A percentile compares a stretch with the other conserved stretches of the same genome.
Conservation (phyloP, 2,797 vertebrate species). For the Poliocrania exsul region DNA sequence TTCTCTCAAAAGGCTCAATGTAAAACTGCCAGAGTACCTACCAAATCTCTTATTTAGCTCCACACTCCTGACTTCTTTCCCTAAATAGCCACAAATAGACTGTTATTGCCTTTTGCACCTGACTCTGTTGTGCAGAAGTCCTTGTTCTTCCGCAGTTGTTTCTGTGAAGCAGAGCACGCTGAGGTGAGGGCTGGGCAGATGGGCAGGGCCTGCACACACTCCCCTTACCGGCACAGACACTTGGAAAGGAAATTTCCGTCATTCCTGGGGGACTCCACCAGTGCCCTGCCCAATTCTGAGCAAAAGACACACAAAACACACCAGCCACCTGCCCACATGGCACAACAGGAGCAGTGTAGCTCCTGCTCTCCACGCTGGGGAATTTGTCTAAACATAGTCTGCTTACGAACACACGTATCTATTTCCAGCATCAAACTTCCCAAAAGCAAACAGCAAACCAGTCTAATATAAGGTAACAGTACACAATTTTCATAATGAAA, state of each 20-base stretch:
- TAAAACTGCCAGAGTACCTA: background rate
- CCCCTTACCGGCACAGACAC: fast-evolving
- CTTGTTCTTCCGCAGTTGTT: background rate
- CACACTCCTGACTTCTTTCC: background rate
- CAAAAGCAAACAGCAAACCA: background rate
- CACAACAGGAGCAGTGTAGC: background rate
- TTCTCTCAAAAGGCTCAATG: background rate
- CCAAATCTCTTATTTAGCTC: background rate
- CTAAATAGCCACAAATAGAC: background rate
- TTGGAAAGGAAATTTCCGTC: background rate
- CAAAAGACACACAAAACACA: background rate
- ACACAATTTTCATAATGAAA: background rate
- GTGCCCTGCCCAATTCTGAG: background rate
- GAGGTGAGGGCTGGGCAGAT: fast-evolving
- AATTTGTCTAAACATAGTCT: background rate
- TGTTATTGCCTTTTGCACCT: background rate
- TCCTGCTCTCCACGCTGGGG: background rate
- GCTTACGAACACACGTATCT: fast-evolving
- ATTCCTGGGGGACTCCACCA: background rate
- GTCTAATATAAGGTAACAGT: background rate
- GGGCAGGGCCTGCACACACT: fast-evolving
- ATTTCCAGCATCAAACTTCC: background rate
- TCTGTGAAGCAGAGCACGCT: background rate
- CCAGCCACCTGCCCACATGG: background rate
- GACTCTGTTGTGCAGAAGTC: background rate